Evolutionary conservation across 2,113 vertebrate genomes (phyloP), one percentile per base, ranked within the genome.

Genomic region (Ictalurus furcatus): DNA sequence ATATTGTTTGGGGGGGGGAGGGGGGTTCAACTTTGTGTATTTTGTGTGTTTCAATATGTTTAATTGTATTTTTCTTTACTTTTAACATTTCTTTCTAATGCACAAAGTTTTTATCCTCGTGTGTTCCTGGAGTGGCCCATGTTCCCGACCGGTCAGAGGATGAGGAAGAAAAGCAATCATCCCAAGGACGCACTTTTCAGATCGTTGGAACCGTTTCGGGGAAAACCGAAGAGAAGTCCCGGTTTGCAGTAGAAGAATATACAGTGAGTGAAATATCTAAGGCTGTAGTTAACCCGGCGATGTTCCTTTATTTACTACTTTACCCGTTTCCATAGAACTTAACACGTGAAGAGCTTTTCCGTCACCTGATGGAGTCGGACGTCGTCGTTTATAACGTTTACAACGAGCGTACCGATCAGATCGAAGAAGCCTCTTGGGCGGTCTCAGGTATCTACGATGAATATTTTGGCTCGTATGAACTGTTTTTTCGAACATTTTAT

Each of bases 391-490:
- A 98, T 87, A 97, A 98, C 90, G 96, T 99, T 40, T 61, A 83
- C 89, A 96, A 93, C 6, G 97, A 98, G 90, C 88, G 95, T 89
- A 25, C 85, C 0, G 91, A 93, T 30, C 97, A 98, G 91, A 94
- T 96, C 52, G 96, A 97, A 1, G 98, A 99, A 67, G 98, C 98
- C 61, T 85, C 54, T 0, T 99, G 98, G 97, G 97, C 97, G 17
- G 95, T 96, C 63, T 95, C 96, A 87, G 97, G 98, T 99, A 88
- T 93, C 94, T 93, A 89, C 21, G n/a, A n/a, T 7, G 56, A 21
- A 74, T 21, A 78, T 17, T 48, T 82, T 76, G 6, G 7, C 7
- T 9, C n/a, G 2, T 52, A 21, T 40, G 23, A 48, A 37, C 13
- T 12, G 0, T 58, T 37, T 56, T 34, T 30, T 19, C 16, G 9